phyloP scores from a whole-genome alignment of 1,140 invertebrate species.

The Pseudomyrmex cubaensis region DNA sequence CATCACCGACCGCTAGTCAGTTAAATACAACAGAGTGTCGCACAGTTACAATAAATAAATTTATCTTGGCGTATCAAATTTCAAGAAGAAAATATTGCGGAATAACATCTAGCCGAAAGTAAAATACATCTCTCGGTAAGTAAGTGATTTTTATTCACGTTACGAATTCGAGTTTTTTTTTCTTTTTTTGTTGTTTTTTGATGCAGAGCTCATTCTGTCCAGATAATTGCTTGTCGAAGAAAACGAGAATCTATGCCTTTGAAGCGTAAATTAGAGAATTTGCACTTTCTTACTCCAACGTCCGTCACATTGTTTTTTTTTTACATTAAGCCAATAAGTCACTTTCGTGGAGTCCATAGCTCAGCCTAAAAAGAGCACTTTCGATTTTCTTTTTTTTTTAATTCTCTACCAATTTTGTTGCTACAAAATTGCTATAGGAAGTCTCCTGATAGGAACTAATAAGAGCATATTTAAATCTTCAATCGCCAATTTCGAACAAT shows the following conservation, averaged over 20 bases:
- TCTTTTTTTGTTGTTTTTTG: constrained; percentile 65
- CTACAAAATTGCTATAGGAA: constrained; percentile 34
- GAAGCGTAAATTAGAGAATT: constrained; percentile 49
- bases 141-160: neutral
- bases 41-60: constrained; percentile 56
- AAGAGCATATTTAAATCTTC: neutral
- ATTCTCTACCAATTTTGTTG: constrained; percentile 23
- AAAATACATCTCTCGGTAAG: constrained; percentile 53
- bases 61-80: constrained; percentile 57
- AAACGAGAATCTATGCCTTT: constrained; percentile 39
- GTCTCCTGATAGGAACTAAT: constrained; percentile 15
- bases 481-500: neutral
- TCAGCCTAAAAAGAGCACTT: constrained; percentile 61
- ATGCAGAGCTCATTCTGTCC: constrained; percentile 75
- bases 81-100: constrained; percentile 45
- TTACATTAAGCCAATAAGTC: constrained; percentile 58
- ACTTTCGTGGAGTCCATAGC: constrained; percentile 42
- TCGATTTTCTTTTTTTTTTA: constrained; percentile 33
- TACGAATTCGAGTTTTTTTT: constrained; percentile 44
- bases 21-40: constrained; percentile 50
- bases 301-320: neutral
- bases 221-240: constrained; percentile 74
- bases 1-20: constrained; percentile 52
- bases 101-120: constrained; percentile 30
- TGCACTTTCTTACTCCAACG: constrained; percentile 34